These are phyloP conservation scores for Abrostola tripartita DNA, from an alignment of 2,888 invertebrate genomes.

Conservation along the genomic window DNA sequence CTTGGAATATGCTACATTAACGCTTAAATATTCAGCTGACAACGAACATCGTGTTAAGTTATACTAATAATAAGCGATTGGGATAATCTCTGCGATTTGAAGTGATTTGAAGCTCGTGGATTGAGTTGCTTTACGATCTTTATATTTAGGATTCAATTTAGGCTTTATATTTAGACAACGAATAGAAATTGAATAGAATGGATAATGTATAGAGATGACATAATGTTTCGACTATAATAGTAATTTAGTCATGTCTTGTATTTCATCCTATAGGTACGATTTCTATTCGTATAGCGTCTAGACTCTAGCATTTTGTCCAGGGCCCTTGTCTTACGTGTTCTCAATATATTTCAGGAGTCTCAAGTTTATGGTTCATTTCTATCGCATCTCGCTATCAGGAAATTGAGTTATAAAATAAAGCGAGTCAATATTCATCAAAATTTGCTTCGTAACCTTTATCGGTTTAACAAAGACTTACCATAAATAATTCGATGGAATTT, in stretches of 20 bases:
- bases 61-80: constrained; percentile 25
- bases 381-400: neutral
- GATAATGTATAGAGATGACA: no score
- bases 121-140: constrained; percentile 16
- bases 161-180: no score
- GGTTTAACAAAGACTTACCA: neutral
- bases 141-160: constrained; percentile 20
- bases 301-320: no score
- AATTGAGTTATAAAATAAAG: constrained; percentile 3
- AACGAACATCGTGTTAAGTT: constrained; percentile 18
- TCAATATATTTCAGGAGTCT: no score
- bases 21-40: constrained; percentile 33
- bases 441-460: neutral
- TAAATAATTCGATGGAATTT: neutral
- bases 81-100: constrained; percentile 19
- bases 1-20: constrained; percentile 20
- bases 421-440: constrained; percentile 2
- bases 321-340: no score
- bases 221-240: no score
- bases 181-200: no score
- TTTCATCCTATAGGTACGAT: no score
- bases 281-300: no score
- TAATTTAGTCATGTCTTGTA: no score
- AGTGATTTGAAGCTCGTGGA: constrained; percentile 12
- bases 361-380: neutral